A percentile compares a stretch with the other conserved stretches of the same genome.
Evolutionary conservation across 2,113 vertebrate genomes (phyloP).

Genomic region (Colinus virginianus): DNA sequence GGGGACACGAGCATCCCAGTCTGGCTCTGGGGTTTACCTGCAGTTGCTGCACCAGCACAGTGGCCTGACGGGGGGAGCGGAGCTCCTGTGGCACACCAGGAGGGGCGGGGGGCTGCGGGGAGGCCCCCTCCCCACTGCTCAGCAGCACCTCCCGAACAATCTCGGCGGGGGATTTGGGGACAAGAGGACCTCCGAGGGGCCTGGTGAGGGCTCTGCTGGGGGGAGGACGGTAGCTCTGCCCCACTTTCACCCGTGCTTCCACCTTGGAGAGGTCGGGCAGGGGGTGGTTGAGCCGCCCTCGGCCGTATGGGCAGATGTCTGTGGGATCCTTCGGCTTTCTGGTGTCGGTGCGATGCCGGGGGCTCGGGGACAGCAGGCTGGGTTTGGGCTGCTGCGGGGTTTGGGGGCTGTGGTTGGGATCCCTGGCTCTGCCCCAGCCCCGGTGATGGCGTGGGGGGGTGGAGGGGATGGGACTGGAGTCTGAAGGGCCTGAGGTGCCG

Average conservation of each 20-base stretch:
- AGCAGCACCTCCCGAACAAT: slow-evolving; percentile 89
- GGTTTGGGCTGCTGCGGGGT: background rate
- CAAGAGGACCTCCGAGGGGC: slow-evolving; percentile 35
- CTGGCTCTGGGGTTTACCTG: slow-evolving; percentile 81
- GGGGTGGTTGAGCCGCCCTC: slow-evolving; percentile 79
- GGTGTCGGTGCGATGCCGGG: background rate
- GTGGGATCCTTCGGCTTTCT: background rate
- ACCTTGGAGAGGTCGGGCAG: slow-evolving; percentile 93
- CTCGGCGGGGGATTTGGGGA: slow-evolving; percentile 89
- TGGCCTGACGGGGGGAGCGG: slow-evolving; percentile 83
- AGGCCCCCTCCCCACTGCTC: slow-evolving; percentile 69
- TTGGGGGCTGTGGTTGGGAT: background rate
- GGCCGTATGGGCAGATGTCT: slow-evolving; percentile 74
- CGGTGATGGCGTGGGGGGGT: background rate
- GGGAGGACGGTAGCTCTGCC: slow-evolving; percentile 83
- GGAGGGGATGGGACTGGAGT: slow-evolving; percentile 4
- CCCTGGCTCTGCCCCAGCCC: background rate
- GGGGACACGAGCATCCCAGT: background rate
- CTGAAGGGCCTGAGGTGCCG: slow-evolving; percentile 8
- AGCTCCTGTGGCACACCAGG: slow-evolving; percentile 82
- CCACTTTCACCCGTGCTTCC: slow-evolving; percentile 83
- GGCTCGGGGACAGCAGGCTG: slow-evolving; percentile 10
- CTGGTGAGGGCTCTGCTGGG: slow-evolving; percentile 67
- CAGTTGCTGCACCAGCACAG: slow-evolving; percentile 87
- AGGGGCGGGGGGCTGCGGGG: background rate